These are phyloP conservation scores for Tamias sibiricus DNA, from an alignment of 2,113 vertebrate genomes.

Conservation along the genomic window DNA sequence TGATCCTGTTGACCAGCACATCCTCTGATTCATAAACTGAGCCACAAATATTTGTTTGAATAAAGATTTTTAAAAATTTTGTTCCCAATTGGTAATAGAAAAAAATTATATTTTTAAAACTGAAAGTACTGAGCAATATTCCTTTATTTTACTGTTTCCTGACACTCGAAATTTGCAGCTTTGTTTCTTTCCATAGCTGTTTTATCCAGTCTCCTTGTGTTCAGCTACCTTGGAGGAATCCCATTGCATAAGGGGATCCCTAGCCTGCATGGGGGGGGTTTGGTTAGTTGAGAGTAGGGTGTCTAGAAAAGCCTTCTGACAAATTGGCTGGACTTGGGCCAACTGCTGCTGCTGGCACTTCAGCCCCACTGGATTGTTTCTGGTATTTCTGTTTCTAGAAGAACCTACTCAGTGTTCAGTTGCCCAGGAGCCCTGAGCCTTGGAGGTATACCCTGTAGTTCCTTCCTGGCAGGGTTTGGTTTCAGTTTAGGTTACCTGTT, in stretches of 20 bases:
- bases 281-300: background rate
- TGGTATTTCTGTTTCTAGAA: background rate
- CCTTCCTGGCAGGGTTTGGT: background rate
- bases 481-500: too few species aligned
- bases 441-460: too few species aligned
- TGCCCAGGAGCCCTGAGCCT: background rate
- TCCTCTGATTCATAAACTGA: background rate
- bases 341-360: background rate
- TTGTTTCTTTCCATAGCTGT: background rate
- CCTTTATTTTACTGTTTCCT: conserved; percentile 15
- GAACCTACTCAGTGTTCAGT: background rate
- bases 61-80: background rate
- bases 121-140: background rate
- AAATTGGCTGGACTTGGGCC: background rate
- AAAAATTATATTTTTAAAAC: background rate
- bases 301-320: background rate
- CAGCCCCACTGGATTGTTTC: background rate
- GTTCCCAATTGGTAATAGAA: conserved; percentile 14
- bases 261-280: background rate
- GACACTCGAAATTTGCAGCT: background rate
- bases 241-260: background rate
- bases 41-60: conserved; percentile 3
- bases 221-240: background rate
- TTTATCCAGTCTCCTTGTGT: background rate
- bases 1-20: background rate